Percentiles rank a stretch among this genome's conserved stretches.
These are phyloP conservation scores for Halcyon leucocephala DNA, from an alignment of 2,797 vertebrate species.

Conservation along the genomic window DNA sequence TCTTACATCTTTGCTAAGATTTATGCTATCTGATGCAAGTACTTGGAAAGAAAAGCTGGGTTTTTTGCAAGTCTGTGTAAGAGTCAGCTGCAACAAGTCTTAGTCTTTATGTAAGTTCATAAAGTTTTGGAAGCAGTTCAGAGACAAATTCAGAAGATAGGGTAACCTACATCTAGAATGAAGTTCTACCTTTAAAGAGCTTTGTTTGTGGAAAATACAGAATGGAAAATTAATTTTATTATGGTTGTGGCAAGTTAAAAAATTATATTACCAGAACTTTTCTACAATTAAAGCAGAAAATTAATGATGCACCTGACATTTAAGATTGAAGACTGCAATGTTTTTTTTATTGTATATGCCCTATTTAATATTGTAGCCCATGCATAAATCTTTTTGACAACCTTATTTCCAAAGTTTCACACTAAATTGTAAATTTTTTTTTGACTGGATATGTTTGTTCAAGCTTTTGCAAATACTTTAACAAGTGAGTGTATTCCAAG, in stretches of 20 bases:
- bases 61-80: background rate
- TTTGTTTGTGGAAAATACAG: background rate
- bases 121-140: background rate
- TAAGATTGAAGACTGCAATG: background rate
- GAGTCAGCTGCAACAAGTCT: background rate
- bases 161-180: background rate
- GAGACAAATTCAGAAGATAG: background rate
- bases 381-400: slow-evolving; percentile 44
- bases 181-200: background rate
- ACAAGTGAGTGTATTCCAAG: slow-evolving; percentile 46
- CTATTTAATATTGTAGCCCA: slow-evolving; percentile 19
- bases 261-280: background rate
- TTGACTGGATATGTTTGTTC: slow-evolving; percentile 28
- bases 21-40: background rate
- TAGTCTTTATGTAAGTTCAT: background rate
- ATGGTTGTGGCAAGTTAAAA: background rate
- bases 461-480: slow-evolving; percentile 36
- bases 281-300: background rate
- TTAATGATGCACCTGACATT: background rate
- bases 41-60: background rate
- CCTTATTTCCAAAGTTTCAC: background rate
- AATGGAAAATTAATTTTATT: background rate
- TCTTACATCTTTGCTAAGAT: background rate
- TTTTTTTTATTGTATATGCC: background rate
- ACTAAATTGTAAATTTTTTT: slow-evolving; percentile 32